Evolutionary conservation across 2,888 invertebrate species (phyloP).

Genomic region (Ennomos quercinarius): DNA sequence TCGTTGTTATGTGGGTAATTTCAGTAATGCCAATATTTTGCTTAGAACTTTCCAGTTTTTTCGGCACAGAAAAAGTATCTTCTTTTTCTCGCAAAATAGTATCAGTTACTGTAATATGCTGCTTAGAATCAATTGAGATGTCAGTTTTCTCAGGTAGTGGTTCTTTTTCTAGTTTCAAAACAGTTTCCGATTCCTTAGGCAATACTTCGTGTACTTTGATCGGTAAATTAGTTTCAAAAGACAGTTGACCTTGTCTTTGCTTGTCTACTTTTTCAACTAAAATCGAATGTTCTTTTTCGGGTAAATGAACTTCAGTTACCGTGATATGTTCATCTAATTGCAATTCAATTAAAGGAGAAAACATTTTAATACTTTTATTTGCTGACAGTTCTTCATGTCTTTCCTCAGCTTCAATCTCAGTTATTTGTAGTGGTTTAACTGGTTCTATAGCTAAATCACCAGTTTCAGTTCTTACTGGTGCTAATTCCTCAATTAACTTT

Average conservation of each 20-base stretch:
- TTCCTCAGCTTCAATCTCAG: slow-evolving; percentile 80
- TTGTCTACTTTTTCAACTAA: slow-evolving; percentile 37
- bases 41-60: slow-evolving; percentile 42
- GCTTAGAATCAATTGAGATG: slow-evolving; percentile 55
- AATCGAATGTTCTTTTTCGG: slow-evolving; percentile 72
- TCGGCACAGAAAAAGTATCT: slow-evolving; percentile 45
- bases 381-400: slow-evolving; percentile 49
- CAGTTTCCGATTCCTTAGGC: slow-evolving; percentile 55
- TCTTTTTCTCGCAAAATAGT: slow-evolving; percentile 63
- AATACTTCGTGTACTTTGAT: slow-evolving; percentile 59
- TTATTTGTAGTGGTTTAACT: slow-evolving; percentile 61
- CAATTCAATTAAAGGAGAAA: slow-evolving; percentile 48
- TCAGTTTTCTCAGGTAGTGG: slow-evolving; percentile 49
- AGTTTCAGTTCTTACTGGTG: slow-evolving; percentile 43
- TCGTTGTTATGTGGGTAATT: slow-evolving; percentile 60
- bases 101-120: slow-evolving; percentile 62
- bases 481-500: slow-evolving; percentile 42
- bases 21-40: slow-evolving; percentile 58
- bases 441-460: slow-evolving; percentile 52
- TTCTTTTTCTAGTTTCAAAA: slow-evolving; percentile 38
- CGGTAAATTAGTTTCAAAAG: slow-evolving; percentile 55
- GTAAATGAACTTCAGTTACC: slow-evolving; percentile 77
- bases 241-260: slow-evolving; percentile 44
- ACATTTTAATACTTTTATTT: slow-evolving; percentile 40
- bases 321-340: slow-evolving; percentile 75